Evolutionary conservation across 2,888 invertebrate species (phyloP), one percentile per base, ranked within the genome.

Genomic region (Ichneumoninae sp.): DNA sequence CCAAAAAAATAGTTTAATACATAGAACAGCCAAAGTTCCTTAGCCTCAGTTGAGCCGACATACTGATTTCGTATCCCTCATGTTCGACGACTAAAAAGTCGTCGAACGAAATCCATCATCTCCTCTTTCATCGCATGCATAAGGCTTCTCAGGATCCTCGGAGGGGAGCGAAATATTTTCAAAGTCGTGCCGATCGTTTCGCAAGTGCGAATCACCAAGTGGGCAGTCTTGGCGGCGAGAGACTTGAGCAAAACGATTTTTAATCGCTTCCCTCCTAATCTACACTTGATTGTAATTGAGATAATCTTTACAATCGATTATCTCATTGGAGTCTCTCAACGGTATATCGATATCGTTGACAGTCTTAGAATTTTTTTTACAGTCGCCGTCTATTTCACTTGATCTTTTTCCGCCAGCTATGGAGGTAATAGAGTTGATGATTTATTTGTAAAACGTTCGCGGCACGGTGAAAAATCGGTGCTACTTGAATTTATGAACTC

Each of bases 401-500:
- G 66, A 72, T 19, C 65, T 71, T 79, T 71, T 79, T 13, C 33
- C 40, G 65, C 65, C 36, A 65, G 5, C 30, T 50, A 19, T 66
- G 8, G n/a, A 40, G 26, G 13, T 50, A 72, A 57, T 26, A 57
- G 57, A 40, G 57, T 19, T 44, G 44, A 68, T n/a, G 36, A 40
- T 66, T 68, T 33, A 68, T 54, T 26, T 40, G 40, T 16, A 30
- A 71, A 62, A 47, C 40, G 26, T 52, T 65, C 19, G 3, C 19
- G 62, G 16, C 26, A 47, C 54, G 16, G 40, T 57, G 40, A 40
- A 7, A 40, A 40, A 60, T 62, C 47, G 47, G 40, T 44, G 33
- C 36, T 36, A 50, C 13, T 54, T 54, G 47, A 65, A 71, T 66
- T 71, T 71, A 82, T 54, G 36, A 77, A 82, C 66, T 57, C 50